Evolutionary conservation across 2,797 vertebrate genomes (phyloP).

Genomic region (Tokudaia tokunoshimensis): DNA sequence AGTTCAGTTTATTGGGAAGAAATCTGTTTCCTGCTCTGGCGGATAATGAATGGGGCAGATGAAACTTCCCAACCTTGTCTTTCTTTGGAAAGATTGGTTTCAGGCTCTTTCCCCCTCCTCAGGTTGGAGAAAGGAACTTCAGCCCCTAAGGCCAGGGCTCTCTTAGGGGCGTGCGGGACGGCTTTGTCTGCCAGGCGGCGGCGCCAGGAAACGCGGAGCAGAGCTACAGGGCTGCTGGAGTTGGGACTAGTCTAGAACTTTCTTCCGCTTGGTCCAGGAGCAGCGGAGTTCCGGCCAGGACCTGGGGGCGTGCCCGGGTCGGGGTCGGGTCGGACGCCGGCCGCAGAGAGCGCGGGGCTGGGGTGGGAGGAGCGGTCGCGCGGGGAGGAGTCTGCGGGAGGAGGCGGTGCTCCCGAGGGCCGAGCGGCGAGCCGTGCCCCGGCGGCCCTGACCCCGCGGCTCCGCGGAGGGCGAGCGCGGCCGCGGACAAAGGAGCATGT

Average conservation of each 20-base stretch:
- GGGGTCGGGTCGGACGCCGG: background rate
- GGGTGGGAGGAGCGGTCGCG: constrained; percentile 51
- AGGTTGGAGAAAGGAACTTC: background rate
- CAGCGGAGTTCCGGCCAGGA: background rate
- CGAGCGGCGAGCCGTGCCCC: background rate
- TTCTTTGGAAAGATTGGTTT: background rate
- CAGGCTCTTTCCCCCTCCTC: background rate
- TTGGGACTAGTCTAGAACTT: constrained; percentile 54
- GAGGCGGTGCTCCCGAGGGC: constrained; percentile 57
- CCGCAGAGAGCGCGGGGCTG: constrained; percentile 14
- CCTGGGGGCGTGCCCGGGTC: background rate
- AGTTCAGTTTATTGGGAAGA: background rate
- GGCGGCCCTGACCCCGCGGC: constrained; percentile 67
- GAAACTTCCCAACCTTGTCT: background rate
- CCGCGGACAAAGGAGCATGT: constrained; percentile 80
- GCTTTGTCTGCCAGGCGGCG: constrained; percentile 51
- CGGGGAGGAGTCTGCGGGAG: background rate
- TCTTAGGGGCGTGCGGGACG: background rate
- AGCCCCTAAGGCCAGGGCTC: background rate
- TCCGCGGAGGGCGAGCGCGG: constrained; percentile 35
- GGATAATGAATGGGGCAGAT: background rate
- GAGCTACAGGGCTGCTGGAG: background rate
- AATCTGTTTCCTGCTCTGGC: background rate
- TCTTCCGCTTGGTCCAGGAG: background rate
- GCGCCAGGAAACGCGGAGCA: rapidly evolving